Evolutionary conservation across 2,113 vertebrate species (phyloP), one percentile per base, ranked within the genome.

Genomic region (Phrynocephalus versicolor): DNA sequence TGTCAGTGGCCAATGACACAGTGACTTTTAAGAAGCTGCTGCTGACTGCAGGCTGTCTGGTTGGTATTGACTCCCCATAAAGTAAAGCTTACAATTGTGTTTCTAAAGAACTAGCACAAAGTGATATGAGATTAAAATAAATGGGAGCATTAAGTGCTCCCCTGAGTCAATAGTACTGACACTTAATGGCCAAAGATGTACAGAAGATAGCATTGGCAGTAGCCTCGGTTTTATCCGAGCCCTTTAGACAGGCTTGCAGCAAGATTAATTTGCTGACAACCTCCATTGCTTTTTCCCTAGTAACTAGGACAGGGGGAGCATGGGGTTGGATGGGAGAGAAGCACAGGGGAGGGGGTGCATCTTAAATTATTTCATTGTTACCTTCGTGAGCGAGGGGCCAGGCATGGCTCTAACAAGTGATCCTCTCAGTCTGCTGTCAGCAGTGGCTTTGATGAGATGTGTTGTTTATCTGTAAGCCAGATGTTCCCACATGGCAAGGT

Each of bases 81-180:
- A 91, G 89, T 84, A 84, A 88, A 62, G 72, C 84, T 71, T 85
- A 67, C 90, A 94, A 94, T 93, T 86, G 81, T 83, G 91, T 93
- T 95, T 94, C 89, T 92, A 93, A 94, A 90, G 92, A 90, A 90
- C 73, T 1, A 0, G 83, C 72, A 82, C 87, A 90, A 92, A 94
- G 93, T 88, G 14, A 91, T 92, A 90, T 67, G 81, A 94, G 93
- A 94, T 94, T 92, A 93, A 92, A 93, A 93, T 79, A 88, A 85
- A 95, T 89, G 62, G 85, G 91, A 84, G 89, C 90, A 89, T 89
- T 90, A 89, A 92, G 84, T 72, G 81, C 19, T 94, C 92, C 88
- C 92, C 69, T 55, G 91, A 87, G 92, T 79, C 88, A 88, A 12
- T 88, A 90, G 85, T 41, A 37, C 64, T 82, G 58, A 62, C 83